Percentiles rank a stretch among this genome's conserved stretches.
phyloP scores from a whole-genome alignment of 2,113 vertebrate species.

The Alectura lathami region DNA sequence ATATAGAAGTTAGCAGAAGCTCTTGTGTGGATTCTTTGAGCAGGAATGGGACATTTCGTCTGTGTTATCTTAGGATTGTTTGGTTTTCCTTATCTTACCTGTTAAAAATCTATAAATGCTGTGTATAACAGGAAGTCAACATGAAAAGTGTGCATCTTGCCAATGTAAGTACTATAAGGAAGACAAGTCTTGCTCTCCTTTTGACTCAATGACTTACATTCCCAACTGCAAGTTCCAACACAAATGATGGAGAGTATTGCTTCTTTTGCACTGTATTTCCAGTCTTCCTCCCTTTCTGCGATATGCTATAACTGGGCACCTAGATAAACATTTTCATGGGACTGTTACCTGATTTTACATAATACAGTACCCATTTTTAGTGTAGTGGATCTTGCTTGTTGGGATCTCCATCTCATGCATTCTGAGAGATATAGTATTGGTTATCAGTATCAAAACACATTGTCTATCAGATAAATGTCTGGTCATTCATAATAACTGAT shows the following conservation, averaged over 20 bases:
- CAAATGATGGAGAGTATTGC: accelerated
- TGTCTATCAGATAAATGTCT: not conserved
- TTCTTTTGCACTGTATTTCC: not conserved
- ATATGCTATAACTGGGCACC: not conserved
- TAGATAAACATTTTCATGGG: not conserved
- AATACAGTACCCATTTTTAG: not conserved
- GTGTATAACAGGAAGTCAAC: not conserved
- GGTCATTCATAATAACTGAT: not conserved
- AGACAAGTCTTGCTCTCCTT: not conserved
- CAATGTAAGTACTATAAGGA: not conserved
- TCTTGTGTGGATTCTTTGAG: not conserved
- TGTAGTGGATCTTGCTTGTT: not conserved
- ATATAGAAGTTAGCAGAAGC: accelerated
- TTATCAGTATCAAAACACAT: not conserved
- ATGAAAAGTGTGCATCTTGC: not conserved
- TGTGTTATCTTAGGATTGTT: not conserved
- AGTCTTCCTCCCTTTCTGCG: not conserved
- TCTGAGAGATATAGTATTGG: not conserved
- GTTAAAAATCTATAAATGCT: not conserved
- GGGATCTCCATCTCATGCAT: not conserved
- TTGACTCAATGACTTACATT: not conserved
- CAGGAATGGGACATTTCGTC: accelerated
- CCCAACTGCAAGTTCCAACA: not conserved
- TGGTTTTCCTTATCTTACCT: accelerated
- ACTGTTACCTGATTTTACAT: not conserved